Base-by-base conservation (phyloP, 2,888 invertebrate genomes). In the Apeira syringaria region DNA sequence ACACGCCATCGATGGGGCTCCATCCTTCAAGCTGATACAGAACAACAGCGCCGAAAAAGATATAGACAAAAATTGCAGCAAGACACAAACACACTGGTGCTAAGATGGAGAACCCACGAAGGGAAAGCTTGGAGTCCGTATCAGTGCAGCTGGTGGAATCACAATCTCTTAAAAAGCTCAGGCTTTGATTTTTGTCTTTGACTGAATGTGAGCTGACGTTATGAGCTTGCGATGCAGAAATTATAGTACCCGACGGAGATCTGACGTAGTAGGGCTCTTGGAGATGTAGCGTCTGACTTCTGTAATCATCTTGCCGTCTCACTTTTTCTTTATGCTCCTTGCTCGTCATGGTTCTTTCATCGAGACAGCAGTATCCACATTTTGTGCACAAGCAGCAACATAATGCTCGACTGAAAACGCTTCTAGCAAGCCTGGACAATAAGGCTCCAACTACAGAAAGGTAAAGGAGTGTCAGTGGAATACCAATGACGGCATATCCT, bases 21-120 rank as follows among this genome's bases (percentile, higher is more conserved):
- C 98, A 99, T 64, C 96, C 96, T 79, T 99, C 98, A 78, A 98
- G 92, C 56, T 96, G 93, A 68, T 96, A 95, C 55, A 99, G 92
- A 15, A 98, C 94, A 46, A 97, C 91, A 1, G 98, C 97, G 3
- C 99, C 99, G 37, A 97, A 94, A 59, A 96, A 93, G 44, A 99
- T 96, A 78, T 99, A 99, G 53, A 95, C 93, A 53, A 97, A 93
- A 92, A 99, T 97, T 59, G 98, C 96, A 35, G 95, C 92, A 22
- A 98, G 91, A 73, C 98, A 98, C 32, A 98, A 91, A 36, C 95
- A 91, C 33, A 98, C 94, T 2, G 98, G 98, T 5, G 98, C 98
- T 52, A 97, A 84, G 56, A 98, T 96, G 53, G 96, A 95, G 41
- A 94, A 87, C 6, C 94, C 94, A 58, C 93, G 92, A 67, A 94